Evolutionary conservation across 2,113 vertebrate species (phyloP).

Genomic region (Microcebus lehilahytsara): DNA sequence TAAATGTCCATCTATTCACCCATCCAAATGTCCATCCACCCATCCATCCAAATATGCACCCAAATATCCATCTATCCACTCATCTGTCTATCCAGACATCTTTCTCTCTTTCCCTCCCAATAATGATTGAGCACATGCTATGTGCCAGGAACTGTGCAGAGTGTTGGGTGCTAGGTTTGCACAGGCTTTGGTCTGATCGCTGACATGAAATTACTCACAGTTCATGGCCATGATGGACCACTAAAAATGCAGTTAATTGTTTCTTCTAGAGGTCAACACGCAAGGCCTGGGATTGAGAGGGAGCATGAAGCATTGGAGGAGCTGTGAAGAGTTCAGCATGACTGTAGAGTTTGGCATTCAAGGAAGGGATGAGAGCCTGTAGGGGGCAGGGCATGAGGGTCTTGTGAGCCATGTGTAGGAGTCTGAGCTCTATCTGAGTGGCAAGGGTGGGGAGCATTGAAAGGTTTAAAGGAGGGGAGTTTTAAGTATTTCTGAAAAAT

Average conservation of each 20-base stretch:
- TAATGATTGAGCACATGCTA: neutral
- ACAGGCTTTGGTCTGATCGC: neutral
- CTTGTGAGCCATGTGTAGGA: neutral
- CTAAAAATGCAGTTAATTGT: neutral
- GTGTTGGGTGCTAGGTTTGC: neutral
- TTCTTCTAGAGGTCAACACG: constrained; percentile 17
- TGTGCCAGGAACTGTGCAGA: neutral
- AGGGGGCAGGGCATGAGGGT: neutral
- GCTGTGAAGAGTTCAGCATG: neutral
- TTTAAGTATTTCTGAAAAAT: constrained; percentile 5
- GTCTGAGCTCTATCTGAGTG: neutral
- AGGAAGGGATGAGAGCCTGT: neutral
- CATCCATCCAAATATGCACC: neutral
- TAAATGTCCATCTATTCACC: neutral
- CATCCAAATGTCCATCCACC: neutral
- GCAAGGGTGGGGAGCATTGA: neutral
- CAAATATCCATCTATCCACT: neutral
- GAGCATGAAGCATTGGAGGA: neutral
- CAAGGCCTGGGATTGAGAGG: neutral
- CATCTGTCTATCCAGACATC: neutral
- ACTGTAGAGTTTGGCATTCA: neutral
- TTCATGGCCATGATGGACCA: neutral
- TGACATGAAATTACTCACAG: neutral
- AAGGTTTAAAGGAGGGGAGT: neutral
- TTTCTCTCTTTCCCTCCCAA: neutral